Conservation (phyloP, 2,113 vertebrate species). For the Sterrhoptilus dennistouni region DNA sequence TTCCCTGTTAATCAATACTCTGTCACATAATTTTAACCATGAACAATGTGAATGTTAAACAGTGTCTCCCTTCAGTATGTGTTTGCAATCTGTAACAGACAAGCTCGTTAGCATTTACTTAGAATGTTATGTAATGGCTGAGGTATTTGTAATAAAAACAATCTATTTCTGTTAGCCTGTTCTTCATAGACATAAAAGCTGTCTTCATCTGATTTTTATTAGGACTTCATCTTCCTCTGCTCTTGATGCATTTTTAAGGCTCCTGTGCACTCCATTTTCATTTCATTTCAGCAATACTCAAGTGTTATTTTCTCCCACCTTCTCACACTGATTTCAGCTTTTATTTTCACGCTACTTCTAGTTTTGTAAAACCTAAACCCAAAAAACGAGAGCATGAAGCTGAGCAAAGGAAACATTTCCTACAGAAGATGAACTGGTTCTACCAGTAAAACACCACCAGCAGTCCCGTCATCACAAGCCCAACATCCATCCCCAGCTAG, state of each 20-base stretch:
- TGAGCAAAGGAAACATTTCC: background rate
- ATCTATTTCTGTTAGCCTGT: slow-evolving; percentile 47
- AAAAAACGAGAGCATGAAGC: background rate
- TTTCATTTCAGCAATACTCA: background rate
- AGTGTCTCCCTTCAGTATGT: background rate
- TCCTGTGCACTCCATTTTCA: background rate
- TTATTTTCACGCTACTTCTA: background rate
- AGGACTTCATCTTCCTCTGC: slow-evolving; percentile 21
- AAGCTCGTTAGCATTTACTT: slow-evolving; percentile 16
- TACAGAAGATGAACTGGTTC: slow-evolving; percentile 41
- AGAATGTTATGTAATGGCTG: slow-evolving; percentile 49
- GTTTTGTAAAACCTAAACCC: background rate
- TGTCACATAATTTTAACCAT: background rate
- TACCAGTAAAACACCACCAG: slow-evolving; percentile 23
- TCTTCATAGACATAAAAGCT: slow-evolving; percentile 35
- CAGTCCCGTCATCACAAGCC: background rate
- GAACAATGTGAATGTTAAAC: background rate
- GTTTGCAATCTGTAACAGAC: slow-evolving; percentile 10
- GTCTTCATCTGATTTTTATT: slow-evolving; percentile 61
- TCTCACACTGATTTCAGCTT: background rate
- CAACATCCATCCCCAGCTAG: background rate
- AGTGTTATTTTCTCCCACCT: background rate
- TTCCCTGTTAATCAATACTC: background rate
- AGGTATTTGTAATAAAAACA: slow-evolving; percentile 67
- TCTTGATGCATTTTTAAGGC: background rate